phyloP scores from a whole-genome alignment of 2,888 invertebrate genomes.

The Oscheius myriophilus region DNA sequence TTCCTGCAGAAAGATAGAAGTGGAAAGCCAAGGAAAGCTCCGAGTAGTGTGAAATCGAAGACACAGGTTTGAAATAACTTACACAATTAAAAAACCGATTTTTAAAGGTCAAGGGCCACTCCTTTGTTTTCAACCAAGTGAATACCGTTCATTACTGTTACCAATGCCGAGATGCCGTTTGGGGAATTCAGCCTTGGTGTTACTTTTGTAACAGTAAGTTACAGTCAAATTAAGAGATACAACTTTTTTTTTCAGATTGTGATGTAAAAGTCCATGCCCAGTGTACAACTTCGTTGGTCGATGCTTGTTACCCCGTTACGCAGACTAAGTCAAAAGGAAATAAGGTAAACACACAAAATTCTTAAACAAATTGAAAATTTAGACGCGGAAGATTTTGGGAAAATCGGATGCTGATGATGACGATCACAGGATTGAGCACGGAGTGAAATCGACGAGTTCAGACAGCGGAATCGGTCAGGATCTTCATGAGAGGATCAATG shows the following conservation, averaged over 20 bases:
- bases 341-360: neutral
- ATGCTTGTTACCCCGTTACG: slow-evolving; percentile 78
- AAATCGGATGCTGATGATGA: slow-evolving; percentile 49
- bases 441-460: slow-evolving; percentile 61
- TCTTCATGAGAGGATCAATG: slow-evolving; percentile 42
- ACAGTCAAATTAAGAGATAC: neutral
- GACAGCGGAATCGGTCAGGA: slow-evolving; percentile 68
- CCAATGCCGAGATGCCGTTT: slow-evolving; percentile 89
- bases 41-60: slow-evolving; percentile 43
- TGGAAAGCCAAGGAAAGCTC: slow-evolving; percentile 52
- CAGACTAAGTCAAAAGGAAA: slow-evolving; percentile 34
- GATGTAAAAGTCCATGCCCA: slow-evolving; percentile 85
- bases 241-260: slow-evolving; percentile 78
- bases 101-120: slow-evolving; percentile 81
- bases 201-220: slow-evolving; percentile 87
- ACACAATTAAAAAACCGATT: neutral
- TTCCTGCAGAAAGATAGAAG: slow-evolving; percentile 87
- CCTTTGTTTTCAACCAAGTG: slow-evolving; percentile 87
- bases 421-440: slow-evolving; percentile 44
- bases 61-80: slow-evolving; percentile 27
- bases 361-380: neutral
- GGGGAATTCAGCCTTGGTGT: slow-evolving; percentile 95
- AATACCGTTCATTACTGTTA: slow-evolving; percentile 89
- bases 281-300: slow-evolving; percentile 83
- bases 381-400: slow-evolving; percentile 32